Conservation (phyloP, 2,888 invertebrate species). For the Aphidius colemani region DNA sequence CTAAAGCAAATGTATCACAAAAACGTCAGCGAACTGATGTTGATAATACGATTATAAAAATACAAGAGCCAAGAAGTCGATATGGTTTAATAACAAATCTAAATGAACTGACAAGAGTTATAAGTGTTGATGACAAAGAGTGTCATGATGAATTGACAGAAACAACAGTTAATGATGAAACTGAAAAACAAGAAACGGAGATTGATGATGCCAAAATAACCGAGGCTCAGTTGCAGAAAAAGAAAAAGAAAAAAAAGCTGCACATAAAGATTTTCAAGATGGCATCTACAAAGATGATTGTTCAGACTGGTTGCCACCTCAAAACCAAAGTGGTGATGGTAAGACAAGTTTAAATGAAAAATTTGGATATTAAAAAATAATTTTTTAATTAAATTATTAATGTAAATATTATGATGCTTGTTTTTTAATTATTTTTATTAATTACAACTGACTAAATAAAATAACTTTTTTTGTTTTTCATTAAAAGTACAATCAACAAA, state of each 20-base stretch:
- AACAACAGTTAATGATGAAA: conserved; percentile 1
- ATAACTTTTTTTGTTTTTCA: no score
- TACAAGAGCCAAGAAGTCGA: conserved; percentile 5
- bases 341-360: conserved; percentile 77
- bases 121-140: conserved; percentile 12
- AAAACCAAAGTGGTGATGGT: conserved; percentile 77
- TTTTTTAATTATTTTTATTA: no score
- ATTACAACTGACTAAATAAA: no score
- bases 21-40: conserved; percentile 24
- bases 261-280: conserved; percentile 54
- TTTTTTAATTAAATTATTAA: no score
- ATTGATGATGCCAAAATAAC: conserved; percentile 24
- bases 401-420: no score
- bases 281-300: conserved; percentile 65
- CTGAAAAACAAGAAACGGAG: conserved; percentile 6
- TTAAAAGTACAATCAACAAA: no score
- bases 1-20: conserved; percentile 1
- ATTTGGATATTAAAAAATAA: conserved; percentile 70
- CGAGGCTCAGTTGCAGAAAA: conserved; percentile 20
- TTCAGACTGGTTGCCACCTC: conserved; percentile 79
- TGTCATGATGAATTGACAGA: conserved; percentile 12
- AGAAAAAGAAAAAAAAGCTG: conserved; percentile 44
- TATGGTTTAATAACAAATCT: conserved; percentile 15
- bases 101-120: conserved; percentile 8
- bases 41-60: conserved; percentile 23